Base-by-base conservation (phyloP, 2,888 invertebrate species). In the Labia minor region DNA sequence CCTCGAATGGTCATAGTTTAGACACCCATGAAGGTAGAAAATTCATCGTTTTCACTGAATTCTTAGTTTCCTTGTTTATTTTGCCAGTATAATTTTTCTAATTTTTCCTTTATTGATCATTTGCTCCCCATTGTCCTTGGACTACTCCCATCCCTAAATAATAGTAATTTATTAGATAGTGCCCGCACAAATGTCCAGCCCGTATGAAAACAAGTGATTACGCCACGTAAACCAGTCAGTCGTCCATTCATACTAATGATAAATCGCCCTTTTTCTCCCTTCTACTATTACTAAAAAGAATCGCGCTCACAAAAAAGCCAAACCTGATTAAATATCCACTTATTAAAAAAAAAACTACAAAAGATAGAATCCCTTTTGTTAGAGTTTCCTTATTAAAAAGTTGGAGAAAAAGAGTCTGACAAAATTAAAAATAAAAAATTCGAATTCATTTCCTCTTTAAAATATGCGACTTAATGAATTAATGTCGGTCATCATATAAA, bases 361-460 rank as follows among this genome's bases (percentile, higher is more conserved):
- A 26, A 8, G 3, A 26, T 6, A 26, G 8, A 26, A 26, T 49
- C 49, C 16, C 49, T 49, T 49, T 49, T 49, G 49, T 49, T n/a
- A 49, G 49, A 49, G 16, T 49, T 49, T 49, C 49, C 49, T 49
- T 49, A 49, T 49, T 49, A 49, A 49, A 49, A 49, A 49, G n/a
- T 49, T 49, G 3, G 26, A 26, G 8, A 26, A 26, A 26, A 26
- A 26, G n/a, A n/a, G n/a, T n/a, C n/a, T n/a, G n/a, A n/a, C n/a
- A n/a, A n/a, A n/a, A n/a, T n/a, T n/a, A n/a, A n/a, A n/a, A n/a
- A n/a, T n/a, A 26, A 26, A 26, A 26, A 26, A 26, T 26, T n/a
- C 49, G 49, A 49, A 49, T 49, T 49, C 49, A 49, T 49, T 49
- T 49, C 49, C 49, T 49, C 16, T 49, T 49, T 49, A 49, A 49